phyloP scores from a whole-genome alignment of 2,888 invertebrate genomes.

The Nomada fucata region DNA sequence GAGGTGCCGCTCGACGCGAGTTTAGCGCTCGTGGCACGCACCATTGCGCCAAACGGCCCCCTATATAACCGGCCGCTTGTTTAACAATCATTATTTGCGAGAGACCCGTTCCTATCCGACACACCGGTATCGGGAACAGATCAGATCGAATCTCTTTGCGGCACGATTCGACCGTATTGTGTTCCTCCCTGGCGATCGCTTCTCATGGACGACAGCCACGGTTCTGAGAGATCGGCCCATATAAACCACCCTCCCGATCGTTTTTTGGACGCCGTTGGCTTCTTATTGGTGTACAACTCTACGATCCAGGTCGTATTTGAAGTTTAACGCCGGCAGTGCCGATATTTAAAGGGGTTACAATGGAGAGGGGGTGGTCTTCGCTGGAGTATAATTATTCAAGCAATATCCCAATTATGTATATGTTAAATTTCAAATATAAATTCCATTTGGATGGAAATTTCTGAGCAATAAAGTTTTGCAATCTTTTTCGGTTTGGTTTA shows the following conservation, averaged over 20 bases:
- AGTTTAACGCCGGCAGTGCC: no score
- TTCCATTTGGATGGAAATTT: no score
- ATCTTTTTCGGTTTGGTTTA: no score
- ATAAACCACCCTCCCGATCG: conserved; percentile 53
- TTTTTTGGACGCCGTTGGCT: conserved; percentile 4
- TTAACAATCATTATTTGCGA: conserved; percentile 82
- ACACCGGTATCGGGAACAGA: conserved; percentile 70
- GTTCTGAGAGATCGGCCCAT: conserved; percentile 58
- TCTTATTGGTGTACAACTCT: background rate
- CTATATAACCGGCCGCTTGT: conserved; percentile 73
- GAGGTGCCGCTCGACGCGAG: conserved; percentile 72
- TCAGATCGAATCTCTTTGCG: conserved; percentile 75
- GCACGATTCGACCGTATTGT: conserved; percentile 67
- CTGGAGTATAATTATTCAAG: no score
- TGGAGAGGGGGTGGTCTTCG: no score
- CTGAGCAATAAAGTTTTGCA: no score
- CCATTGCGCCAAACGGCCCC: conserved; percentile 66
- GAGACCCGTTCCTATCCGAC: conserved; percentile 68
- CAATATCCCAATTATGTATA: no score
- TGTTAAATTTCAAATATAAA: no score
- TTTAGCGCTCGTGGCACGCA: conserved; percentile 75
- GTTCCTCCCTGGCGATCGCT: conserved; percentile 28
- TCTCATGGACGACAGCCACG: conserved; percentile 51
- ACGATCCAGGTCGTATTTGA: no score
- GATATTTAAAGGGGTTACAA: no score